phyloP scores from a whole-genome alignment of 1,140 invertebrate species.

The Psix sp. region DNA sequence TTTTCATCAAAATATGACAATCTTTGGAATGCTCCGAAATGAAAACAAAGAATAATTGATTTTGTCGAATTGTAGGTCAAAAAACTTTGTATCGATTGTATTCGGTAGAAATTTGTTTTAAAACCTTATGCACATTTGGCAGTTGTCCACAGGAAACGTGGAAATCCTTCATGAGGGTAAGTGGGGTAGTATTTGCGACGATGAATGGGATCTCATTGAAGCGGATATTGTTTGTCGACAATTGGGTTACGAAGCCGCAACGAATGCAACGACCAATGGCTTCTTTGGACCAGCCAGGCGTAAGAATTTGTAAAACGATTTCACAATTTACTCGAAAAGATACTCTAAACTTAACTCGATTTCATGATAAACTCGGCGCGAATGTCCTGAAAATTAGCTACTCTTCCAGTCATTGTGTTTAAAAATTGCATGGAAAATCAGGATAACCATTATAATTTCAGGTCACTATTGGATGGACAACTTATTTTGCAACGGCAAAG shows the following conservation, averaged over 20 bases:
- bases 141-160: constrained; percentile 84
- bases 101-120: constrained; percentile 11
- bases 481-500: constrained; percentile 88
- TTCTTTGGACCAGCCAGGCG: constrained; percentile 86
- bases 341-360: too few relatives aligned
- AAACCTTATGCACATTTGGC: constrained; percentile 29
- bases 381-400: too few relatives aligned
- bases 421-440: too few relatives aligned
- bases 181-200: constrained; percentile 95
- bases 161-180: constrained; percentile 89
- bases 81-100: too few relatives aligned
- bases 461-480: constrained; percentile 94
- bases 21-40: too few relatives aligned
- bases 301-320: constrained; percentile 74
- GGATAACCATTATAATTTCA: too few relatives aligned
- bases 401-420: constrained; percentile 9
- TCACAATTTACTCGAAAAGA: too few relatives aligned
- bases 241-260: constrained; percentile 82
- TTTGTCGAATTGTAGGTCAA: too few relatives aligned
- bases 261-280: constrained; percentile 83
- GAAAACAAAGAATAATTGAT: not conserved
- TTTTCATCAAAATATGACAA: too few relatives aligned
- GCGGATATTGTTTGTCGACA: constrained; percentile 89
- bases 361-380: too few relatives aligned
- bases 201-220: constrained; percentile 91